Conservation (phyloP, 2,113 vertebrate genomes). For the Chaetodon trifascialis region DNA sequence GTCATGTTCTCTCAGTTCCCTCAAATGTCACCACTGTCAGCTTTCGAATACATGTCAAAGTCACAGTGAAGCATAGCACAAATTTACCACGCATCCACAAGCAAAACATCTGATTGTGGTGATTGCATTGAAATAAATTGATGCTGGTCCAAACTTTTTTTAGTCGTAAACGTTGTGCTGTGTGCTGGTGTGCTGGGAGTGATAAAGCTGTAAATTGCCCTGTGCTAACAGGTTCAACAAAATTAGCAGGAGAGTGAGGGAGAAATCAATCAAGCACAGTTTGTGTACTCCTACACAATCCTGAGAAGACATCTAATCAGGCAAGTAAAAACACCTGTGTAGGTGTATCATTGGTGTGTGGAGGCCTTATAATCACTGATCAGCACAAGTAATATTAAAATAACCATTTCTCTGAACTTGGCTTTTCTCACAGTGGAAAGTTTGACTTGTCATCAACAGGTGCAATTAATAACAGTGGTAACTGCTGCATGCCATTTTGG, state of each 20-base stretch:
- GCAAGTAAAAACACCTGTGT: neutral
- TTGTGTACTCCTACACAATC: neutral
- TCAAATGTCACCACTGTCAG: neutral
- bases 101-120: neutral
- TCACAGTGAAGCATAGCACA: neutral
- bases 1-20: neutral
- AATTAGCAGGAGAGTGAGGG: conserved; percentile 4
- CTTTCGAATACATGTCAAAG: neutral
- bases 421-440: neutral
- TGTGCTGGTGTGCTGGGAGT: neutral
- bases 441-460: neutral
- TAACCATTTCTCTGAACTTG: neutral
- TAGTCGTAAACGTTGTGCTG: neutral
- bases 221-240: neutral
- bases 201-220: neutral
- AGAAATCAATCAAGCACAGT: conserved; percentile 11
- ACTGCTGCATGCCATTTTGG: neutral
- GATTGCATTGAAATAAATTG: neutral
- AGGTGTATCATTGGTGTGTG: neutral
- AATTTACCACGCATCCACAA: neutral
- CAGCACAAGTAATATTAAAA: neutral
- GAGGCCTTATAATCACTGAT: neutral
- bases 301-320: conserved; percentile 2
- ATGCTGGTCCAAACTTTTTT: neutral
- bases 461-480: conserved; percentile 21